Evolutionary conservation across 2,113 vertebrate species (phyloP), one percentile per base, ranked within the genome.

Genomic region (Scartelaos histophorus): DNA sequence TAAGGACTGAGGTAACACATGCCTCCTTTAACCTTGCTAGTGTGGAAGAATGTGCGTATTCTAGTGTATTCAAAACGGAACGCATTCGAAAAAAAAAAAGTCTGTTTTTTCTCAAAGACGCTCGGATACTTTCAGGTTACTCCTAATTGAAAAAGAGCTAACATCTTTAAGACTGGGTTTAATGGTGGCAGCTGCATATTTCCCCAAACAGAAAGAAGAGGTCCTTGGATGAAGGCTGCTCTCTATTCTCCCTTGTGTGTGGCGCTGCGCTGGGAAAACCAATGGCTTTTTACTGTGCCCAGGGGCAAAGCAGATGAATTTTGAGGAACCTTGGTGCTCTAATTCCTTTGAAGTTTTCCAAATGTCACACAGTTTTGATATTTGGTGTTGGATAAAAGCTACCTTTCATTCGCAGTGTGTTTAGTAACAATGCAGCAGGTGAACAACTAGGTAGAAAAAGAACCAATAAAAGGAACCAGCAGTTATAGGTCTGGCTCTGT

Each of bases 301-400:
- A 81, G 77, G 84, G 81, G 82, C 80, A 85, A 85, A 74, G 51
- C 71, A 70, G 82, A 89, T 82, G 80, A 90, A 78, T 80, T 84
- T 67, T 78, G 72, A 83, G 82, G 78, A 87, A 87, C 88, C 86
- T 86, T 87, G 87, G 74, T 15, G 21, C 74, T 84, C 70, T 84
- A 82, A 87, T 82, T 88, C 67, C 66, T 87, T 87, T 88, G 79
- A 68, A 83, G 85, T 88, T 83, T 85, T 83, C 84, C 73, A 77
- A 87, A 89, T 87, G 84, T 90, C 90, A 87, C 3, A 45, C 47
- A n/a, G 49, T 79, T 80, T 76, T 82, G 75, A 85, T 89, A 83
- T 85, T 87, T 75, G 78, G 71, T 67, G 80, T 81, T 72, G 70
- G 80, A 84, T 82, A 78, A 87, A 90, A 85, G 79, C 21, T 29